Evolutionary conservation across 2,113 vertebrate genomes (phyloP).

Genomic region (Halcyon senegalensis): DNA sequence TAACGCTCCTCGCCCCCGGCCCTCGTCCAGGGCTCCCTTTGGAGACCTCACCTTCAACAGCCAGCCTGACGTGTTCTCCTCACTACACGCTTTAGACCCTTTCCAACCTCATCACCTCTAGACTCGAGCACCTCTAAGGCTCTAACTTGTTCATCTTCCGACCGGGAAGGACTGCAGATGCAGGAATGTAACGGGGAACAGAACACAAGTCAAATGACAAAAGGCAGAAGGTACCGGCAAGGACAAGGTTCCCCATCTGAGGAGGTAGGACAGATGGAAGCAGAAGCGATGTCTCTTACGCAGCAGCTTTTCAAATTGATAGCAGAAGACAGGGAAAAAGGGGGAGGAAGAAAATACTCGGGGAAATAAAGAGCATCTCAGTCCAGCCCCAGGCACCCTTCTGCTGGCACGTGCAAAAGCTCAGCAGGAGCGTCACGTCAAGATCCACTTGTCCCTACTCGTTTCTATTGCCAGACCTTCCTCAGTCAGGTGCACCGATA

Average conservation of each 20-base stretch:
- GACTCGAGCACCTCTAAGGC: neutral
- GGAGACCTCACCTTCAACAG: neutral
- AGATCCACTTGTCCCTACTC: neutral
- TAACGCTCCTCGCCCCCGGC: neutral
- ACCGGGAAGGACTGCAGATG: neutral
- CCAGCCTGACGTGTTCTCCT: neutral
- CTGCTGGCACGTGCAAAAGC: neutral
- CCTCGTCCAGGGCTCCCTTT: neutral
- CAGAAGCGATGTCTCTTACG: neutral
- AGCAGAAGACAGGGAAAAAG: neutral
- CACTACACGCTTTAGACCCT: neutral
- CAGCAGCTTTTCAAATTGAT: neutral
- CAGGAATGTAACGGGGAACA: neutral
- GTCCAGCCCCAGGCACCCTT: neutral
- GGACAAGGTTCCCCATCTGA: neutral
- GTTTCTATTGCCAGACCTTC: neutral
- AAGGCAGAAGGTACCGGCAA: neutral
- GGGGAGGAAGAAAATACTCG: neutral
- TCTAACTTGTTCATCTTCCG: neutral
- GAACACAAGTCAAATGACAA: neutral
- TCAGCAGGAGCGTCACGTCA: fast-evolving
- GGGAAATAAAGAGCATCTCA: neutral
- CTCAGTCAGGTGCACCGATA: neutral
- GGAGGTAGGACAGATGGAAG: neutral
- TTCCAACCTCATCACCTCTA: neutral